A percentile compares a stretch with the other conserved stretches of the same genome.
Evolutionary conservation across 2,888 invertebrate species (phyloP).

Genomic region (Trimorus sp.): DNA sequence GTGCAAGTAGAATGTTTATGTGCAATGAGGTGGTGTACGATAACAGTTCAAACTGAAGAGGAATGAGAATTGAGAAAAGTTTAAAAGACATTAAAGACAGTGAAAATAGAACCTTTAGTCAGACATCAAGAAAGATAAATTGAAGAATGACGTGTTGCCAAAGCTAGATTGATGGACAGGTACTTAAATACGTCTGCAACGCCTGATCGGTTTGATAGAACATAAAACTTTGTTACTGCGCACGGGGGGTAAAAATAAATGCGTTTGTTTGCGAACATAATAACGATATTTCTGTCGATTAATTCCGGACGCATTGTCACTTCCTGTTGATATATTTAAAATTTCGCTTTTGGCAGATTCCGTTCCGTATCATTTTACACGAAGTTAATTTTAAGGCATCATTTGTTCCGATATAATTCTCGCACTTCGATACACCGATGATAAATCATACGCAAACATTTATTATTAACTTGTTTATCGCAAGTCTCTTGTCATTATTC

Average conservation of each 20-base stretch:
- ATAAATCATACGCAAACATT: too few species aligned
- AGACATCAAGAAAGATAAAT: constrained; percentile 12
- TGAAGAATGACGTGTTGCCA: constrained; percentile 18
- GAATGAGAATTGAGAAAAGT: too few species aligned
- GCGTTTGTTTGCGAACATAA: constrained; percentile 6
- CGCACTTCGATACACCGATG: too few species aligned
- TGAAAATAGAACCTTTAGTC: constrained; percentile 25
- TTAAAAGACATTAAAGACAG: not conserved
- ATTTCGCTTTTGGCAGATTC: too few species aligned
- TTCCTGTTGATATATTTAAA: too few species aligned
- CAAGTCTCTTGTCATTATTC: not conserved
- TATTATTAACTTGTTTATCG: not conserved
- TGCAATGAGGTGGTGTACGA: too few species aligned
- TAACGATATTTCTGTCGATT: too few species aligned
- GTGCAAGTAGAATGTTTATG: not conserved
- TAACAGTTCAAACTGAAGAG: too few species aligned
- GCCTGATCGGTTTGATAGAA: constrained; percentile 19
- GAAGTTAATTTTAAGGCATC: too few species aligned
- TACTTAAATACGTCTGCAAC: constrained; percentile 14
- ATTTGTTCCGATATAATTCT: too few species aligned
- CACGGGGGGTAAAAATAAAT: constrained; percentile 22
- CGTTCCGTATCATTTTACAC: too few species aligned
- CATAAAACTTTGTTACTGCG: constrained; percentile 23
- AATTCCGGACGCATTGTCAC: too few species aligned
- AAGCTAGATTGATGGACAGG: constrained; percentile 18